A percentile compares a stretch with the other conserved stretches of the same genome.
These are phyloP conservation scores for Cyprinodon diabolis DNA, from an alignment of 2,797 vertebrate species.

Conservation along the genomic window DNA sequence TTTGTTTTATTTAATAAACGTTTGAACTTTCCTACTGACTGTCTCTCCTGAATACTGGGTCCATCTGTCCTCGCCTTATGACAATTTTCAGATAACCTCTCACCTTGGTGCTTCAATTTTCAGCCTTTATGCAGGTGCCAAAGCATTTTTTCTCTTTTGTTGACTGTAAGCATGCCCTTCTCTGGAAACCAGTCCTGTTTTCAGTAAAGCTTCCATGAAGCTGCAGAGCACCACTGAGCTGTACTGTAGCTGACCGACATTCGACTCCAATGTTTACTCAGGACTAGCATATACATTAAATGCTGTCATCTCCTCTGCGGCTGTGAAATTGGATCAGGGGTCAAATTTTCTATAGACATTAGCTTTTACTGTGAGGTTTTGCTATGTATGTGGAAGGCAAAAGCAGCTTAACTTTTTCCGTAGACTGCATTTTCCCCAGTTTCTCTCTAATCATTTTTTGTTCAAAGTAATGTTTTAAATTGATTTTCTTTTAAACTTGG, in stretches of 20 bases:
- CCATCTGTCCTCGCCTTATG: too few relatives aligned
- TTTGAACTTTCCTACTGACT: too few relatives aligned
- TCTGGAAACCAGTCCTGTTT: conserved; percentile 11
- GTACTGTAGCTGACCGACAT: conserved; percentile 42
- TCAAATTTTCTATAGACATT: conserved; percentile 74
- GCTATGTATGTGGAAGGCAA: conserved; percentile 47
- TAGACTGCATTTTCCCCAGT: not conserved
- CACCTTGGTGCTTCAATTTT: conserved; percentile 9
- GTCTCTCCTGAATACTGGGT: too few relatives aligned
- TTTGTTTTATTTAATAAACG: too few relatives aligned
- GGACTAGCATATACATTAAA: conserved; percentile 39
- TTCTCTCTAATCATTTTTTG: too few relatives aligned
- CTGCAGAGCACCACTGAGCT: conserved; percentile 30
- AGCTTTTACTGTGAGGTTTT: conserved; percentile 66
- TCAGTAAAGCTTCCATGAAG: conserved; percentile 37
- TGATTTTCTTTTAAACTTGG: too few relatives aligned
- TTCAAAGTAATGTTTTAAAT: too few relatives aligned
- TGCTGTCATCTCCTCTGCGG: conserved; percentile 68
- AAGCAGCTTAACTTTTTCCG: not conserved
- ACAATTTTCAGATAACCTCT: conserved; percentile 2
- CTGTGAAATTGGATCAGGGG: conserved; percentile 76
- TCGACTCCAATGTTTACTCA: conserved; percentile 33
- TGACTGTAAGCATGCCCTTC: conserved; percentile 21
- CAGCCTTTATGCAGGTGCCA: not conserved
- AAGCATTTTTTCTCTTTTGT: not conserved